phyloP scores from a whole-genome alignment of 2,113 vertebrate species.

The Sturnus vulgaris region DNA sequence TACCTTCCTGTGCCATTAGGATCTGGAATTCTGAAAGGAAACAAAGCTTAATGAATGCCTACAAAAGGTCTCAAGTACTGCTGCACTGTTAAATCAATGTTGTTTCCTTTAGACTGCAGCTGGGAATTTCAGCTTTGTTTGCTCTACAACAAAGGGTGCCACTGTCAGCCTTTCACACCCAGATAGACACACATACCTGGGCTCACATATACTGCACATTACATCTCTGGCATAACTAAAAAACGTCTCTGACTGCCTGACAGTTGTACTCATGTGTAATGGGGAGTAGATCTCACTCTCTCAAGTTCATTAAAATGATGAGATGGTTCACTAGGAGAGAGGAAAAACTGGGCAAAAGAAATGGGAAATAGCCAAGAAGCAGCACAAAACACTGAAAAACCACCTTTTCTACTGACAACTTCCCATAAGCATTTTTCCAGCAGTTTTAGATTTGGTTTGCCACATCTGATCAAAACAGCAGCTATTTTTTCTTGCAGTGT shows the following conservation, averaged over 20 bases:
- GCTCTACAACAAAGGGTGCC: neutral
- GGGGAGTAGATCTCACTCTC: neutral
- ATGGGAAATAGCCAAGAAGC: neutral
- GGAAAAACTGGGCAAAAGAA: neutral
- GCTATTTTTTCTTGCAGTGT: neutral
- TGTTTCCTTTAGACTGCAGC: neutral
- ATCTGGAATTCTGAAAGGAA: neutral
- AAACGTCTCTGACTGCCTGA: neutral
- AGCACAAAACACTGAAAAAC: neutral
- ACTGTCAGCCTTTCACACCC: neutral
- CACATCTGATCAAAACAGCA: neutral
- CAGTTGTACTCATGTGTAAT: neutral
- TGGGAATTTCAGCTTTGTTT: neutral
- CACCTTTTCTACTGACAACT: neutral
- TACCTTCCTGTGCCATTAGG: neutral
- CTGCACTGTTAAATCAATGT: neutral
- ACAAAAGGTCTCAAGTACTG: neutral
- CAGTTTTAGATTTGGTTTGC: neutral
- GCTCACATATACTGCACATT: neutral
- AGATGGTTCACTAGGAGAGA: neutral
- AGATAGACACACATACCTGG: neutral
- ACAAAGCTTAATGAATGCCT: neutral
- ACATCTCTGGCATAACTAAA: neutral
- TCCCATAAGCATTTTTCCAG: neutral
- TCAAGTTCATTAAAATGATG: neutral